phyloP scores from a whole-genome alignment of 2,797 vertebrate species.

The Euphonia xanthogaster region DNA sequence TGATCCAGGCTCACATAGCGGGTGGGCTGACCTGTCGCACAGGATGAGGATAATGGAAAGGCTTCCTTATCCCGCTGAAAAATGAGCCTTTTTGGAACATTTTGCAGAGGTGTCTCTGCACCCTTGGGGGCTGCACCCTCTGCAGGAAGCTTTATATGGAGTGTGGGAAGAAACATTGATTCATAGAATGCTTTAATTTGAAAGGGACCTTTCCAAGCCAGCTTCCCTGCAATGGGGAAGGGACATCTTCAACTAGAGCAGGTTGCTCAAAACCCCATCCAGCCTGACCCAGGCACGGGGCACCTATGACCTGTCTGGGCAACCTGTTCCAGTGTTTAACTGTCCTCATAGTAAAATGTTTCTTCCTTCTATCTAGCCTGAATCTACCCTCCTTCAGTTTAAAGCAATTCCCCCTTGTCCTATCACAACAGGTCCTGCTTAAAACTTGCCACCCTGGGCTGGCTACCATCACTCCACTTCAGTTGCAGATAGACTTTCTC shows the following conservation, averaged over 20 bases:
- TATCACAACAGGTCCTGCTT: neutral
- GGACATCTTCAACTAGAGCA: neutral
- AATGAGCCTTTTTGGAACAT: neutral
- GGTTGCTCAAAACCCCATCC: neutral
- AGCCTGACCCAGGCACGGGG: neutral
- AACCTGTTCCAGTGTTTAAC: neutral
- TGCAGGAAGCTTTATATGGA: neutral
- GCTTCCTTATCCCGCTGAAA: neutral
- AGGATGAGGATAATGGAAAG: neutral
- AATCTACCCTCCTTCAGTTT: neutral
- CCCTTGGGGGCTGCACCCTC: neutral
- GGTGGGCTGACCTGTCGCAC: neutral
- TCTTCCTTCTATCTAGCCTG: neutral
- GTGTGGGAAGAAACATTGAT: neutral
- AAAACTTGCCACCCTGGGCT: neutral
- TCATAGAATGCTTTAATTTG: neutral
- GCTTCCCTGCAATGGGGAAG: neutral
- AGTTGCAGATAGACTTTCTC: neutral
- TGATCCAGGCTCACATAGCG: accelerated
- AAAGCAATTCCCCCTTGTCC: neutral
- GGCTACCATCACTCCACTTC: neutral
- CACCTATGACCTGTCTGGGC: neutral
- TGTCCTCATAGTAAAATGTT: neutral
- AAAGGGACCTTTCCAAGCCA: neutral
- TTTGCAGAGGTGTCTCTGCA: neutral